Conservation (phyloP, 2,888 invertebrate genomes). For the Asteroscopus sphinx region DNA sequence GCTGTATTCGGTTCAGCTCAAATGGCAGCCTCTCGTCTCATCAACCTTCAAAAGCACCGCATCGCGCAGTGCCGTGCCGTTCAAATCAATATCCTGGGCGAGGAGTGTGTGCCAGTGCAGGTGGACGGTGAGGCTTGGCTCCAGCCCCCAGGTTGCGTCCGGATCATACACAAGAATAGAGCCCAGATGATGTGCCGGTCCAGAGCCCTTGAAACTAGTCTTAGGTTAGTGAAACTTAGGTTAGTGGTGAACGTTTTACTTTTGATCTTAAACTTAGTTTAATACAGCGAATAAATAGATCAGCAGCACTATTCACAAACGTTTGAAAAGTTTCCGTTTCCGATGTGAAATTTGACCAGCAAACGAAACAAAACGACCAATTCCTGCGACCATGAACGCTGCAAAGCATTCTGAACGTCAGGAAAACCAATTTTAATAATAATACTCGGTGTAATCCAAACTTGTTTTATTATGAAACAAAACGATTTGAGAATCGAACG, state of each 20-base stretch:
- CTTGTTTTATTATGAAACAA: too few species aligned
- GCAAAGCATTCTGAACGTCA: too few species aligned
- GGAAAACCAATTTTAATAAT: too few species aligned
- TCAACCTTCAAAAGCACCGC: constrained; percentile 98
- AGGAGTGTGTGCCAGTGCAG: constrained; percentile 96
- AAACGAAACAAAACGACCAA: too few species aligned
- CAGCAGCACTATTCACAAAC: too few species aligned
- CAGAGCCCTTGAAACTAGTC: constrained; percentile 96
- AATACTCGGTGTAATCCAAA: too few species aligned
- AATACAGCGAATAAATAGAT: constrained; percentile 32
- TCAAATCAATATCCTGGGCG: constrained; percentile 98
- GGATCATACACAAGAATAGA: constrained; percentile 98
- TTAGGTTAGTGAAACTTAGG: constrained; percentile 87
- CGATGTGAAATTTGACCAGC: too few species aligned
- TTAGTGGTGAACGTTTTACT: constrained; percentile 51
- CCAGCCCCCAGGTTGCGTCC: constrained; percentile 98
- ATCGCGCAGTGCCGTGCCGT: constrained; percentile 99
- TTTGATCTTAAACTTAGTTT: constrained; percentile 28
- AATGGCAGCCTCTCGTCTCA: constrained; percentile 98
- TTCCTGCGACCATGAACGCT: too few species aligned
- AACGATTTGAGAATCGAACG: too few species aligned
- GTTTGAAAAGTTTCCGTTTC: too few species aligned
- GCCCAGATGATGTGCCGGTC: constrained; percentile 99
- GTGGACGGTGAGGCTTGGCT: constrained; percentile 99
- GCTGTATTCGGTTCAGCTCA: constrained; percentile 99